Percentiles rank a stretch among this genome's conserved stretches.
Conservation (phyloP, 1,140 invertebrate species). For the Fopius arisanus region DNA sequence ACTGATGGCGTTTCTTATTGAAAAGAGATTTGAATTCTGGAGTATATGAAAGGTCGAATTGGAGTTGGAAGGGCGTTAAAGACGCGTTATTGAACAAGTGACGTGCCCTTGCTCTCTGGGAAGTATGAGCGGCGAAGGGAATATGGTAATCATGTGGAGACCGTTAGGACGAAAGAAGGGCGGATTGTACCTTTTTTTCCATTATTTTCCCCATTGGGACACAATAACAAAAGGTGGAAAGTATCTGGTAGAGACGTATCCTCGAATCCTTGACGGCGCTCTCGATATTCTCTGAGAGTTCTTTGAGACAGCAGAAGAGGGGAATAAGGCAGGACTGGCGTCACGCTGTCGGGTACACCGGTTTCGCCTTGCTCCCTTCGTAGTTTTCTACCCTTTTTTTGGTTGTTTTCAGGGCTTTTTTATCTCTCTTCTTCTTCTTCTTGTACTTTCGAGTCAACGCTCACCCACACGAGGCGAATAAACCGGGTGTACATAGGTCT, state of each 20-base stretch:
- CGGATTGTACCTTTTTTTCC: conserved; percentile 15
- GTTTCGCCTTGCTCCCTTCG: conserved; percentile 53
- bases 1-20: too few species aligned
- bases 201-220: background rate
- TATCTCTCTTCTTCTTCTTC: conserved; percentile 1
- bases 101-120: background rate
- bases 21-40: too few species aligned
- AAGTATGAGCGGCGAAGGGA: background rate
- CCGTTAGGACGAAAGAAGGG: conserved; percentile 33
- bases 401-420: background rate
- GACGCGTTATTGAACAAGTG: background rate
- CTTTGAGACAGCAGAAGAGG: conserved; percentile 16
- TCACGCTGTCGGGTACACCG: conserved; percentile 64
- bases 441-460: conserved; percentile 6
- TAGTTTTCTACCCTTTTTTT: background rate
- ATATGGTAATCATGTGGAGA: conserved; percentile 41
- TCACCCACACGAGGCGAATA: conserved; percentile 17
- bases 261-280: conserved; percentile 23
- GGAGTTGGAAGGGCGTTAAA: too few species aligned
- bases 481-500: background rate
- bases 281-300: conserved; percentile 4
- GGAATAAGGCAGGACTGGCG: conserved; percentile 49
- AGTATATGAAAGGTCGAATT: too few species aligned
- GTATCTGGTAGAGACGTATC: conserved; percentile 24
- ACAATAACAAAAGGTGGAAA: background rate